A percentile compares a stretch with the other conserved stretches of the same genome.
Evolutionary conservation across 2,888 invertebrate genomes (phyloP).

Genomic region (Galeruca laticollis): DNA sequence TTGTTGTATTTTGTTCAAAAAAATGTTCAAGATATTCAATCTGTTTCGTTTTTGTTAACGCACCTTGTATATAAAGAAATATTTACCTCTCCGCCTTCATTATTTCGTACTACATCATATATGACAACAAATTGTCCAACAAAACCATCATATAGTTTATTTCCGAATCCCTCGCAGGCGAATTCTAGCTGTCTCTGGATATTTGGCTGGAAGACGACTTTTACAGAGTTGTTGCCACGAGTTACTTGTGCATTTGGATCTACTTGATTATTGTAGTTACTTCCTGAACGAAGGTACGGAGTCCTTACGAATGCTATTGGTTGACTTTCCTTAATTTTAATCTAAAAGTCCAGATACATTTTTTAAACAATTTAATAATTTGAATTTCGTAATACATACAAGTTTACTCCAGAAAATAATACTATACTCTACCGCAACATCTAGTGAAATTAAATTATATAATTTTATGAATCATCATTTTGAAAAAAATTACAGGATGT

Average conservation of each 20-base stretch:
- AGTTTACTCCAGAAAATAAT: no score
- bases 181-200: constrained; percentile 70
- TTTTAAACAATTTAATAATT: no score
- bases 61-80: neutral
- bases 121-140: constrained; percentile 76
- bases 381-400: no score
- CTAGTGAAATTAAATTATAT: no score
- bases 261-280: constrained; percentile 68
- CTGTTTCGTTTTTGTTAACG: no score
- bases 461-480: no score
- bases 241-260: constrained; percentile 54
- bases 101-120: constrained; percentile 74
- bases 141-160: constrained; percentile 65
- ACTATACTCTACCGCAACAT: no score
- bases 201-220: constrained; percentile 71
- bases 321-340: constrained; percentile 73
- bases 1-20: no score
- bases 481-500: no score
- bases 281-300: constrained; percentile 73
- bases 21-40: no score
- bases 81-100: constrained; percentile 69
- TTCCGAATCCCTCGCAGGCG: constrained; percentile 60
- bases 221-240: constrained; percentile 46
- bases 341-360: constrained; percentile 53
- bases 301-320: constrained; percentile 71